These are phyloP conservation scores for Chrysogorgia sp. DNA, from an alignment of 92 coral and sea anemone genomes.

Conservation along the genomic window DNA sequence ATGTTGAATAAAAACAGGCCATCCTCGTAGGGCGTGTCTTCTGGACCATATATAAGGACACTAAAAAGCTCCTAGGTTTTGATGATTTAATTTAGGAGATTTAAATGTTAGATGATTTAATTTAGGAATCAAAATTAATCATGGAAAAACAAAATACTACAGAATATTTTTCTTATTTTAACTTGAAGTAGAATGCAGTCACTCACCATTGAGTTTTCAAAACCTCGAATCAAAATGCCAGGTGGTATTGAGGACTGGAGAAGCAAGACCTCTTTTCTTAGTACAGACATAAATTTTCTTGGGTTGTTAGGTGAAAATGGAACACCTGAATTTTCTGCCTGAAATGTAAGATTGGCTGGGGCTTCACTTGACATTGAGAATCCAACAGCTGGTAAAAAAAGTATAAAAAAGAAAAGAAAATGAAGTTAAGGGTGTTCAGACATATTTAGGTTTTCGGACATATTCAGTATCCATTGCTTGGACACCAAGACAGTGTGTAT, in stretches of 20 bases:
- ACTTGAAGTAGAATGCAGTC: background rate
- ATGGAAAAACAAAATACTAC: too few species aligned
- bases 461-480: too few species aligned
- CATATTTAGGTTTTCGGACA: too few species aligned
- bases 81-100: too few species aligned
- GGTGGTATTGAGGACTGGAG: constrained; percentile 84
- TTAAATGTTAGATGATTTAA: too few species aligned
- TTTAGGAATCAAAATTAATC: too few species aligned
- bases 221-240: constrained; percentile 92
- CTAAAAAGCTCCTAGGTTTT: constrained; percentile 86
- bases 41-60: constrained; percentile 86
- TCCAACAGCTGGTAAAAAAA: constrained; percentile 61
- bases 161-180: background rate
- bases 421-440: too few species aligned
- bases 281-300: constrained; percentile 79
- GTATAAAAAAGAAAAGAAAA: background rate
- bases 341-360: constrained; percentile 71
- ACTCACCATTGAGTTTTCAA: constrained; percentile 87
- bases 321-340: constrained; percentile 44
- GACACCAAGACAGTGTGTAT: too few species aligned
- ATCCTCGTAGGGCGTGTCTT: constrained; percentile 94
- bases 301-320: constrained; percentile 68
- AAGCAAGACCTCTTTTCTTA: constrained; percentile 78
- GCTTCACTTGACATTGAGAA: constrained; percentile 74
- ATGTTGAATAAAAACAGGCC: constrained; percentile 89